A percentile compares a stretch with the other conserved stretches of the same genome.
Evolutionary conservation across 1,140 invertebrate genomes (phyloP).

Genomic region (Cardiocondyla obscurior): DNA sequence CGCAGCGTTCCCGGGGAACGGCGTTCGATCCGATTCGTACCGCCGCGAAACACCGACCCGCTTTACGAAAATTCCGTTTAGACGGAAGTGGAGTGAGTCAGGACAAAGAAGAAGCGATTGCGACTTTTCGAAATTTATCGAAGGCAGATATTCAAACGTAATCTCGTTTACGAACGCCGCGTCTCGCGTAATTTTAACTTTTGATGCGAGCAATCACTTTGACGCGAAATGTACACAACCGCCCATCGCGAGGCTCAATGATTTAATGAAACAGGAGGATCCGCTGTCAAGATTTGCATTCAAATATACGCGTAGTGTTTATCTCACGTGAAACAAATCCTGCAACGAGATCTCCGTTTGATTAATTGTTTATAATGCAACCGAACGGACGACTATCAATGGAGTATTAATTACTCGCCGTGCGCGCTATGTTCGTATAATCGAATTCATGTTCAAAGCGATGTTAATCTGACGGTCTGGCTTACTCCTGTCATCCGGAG

Average conservation of each 20-base stretch:
- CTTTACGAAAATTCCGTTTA: conserved; percentile 61
- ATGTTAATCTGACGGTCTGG: conserved; percentile 3
- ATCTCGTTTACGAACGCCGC: neutral
- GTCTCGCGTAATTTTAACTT: neutral
- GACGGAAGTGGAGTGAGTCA: conserved; percentile 5
- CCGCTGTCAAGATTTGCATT: no score
- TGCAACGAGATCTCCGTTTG: neutral
- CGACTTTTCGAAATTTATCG: conserved; percentile 57
- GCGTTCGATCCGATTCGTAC: conserved; percentile 64
- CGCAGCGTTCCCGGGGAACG: conserved; percentile 56
- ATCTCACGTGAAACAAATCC: neutral
- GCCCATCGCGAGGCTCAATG: neutral
- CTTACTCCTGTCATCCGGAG: neutral
- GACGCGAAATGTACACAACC: neutral
- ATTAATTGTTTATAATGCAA: conserved; percentile 1
- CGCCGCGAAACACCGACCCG: conserved; percentile 65
- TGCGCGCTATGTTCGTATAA: neutral
- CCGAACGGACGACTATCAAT: neutral
- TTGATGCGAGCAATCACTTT: neutral
- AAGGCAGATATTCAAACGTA: neutral
- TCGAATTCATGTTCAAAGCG: conserved; percentile 15
- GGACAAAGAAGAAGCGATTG: neutral
- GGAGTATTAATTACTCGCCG: neutral
- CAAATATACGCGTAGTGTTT: neutral
- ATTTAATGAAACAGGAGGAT: neutral